These are phyloP conservation scores for Thripadectes ignobilis DNA, from an alignment of 2,797 vertebrate genomes.

Conservation along the genomic window DNA sequence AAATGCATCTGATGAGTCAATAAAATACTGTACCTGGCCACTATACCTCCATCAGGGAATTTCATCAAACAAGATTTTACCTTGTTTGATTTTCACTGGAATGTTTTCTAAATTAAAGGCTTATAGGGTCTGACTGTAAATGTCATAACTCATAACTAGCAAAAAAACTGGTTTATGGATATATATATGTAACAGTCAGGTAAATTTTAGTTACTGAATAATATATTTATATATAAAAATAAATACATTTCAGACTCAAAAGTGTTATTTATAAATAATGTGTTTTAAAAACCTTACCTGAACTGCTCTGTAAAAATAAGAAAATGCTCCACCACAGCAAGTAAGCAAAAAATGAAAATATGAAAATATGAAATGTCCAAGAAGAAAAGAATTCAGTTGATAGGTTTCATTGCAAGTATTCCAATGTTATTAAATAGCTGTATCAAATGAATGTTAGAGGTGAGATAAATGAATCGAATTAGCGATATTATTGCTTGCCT, in stretches of 20 bases:
- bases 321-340: neutral
- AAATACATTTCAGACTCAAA: neutral
- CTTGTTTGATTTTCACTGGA: neutral
- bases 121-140: neutral
- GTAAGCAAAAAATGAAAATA: neutral
- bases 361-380: neutral
- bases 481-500: conserved; percentile 72
- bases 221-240: neutral
- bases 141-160: neutral
- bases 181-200: neutral
- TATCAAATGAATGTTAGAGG: neutral
- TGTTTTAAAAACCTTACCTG: no score
- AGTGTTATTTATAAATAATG: no score
- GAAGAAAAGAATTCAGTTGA: neutral
- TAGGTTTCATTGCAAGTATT: neutral
- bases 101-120: neutral
- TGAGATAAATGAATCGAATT: neutral
- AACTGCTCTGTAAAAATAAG: neutral
- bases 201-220: neutral
- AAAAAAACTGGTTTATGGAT: neutral
- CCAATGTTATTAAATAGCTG: neutral
- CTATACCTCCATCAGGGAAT: neutral
- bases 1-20: neutral
- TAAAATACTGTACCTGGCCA: neutral
- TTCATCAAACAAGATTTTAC: neutral